Evolutionary conservation across 2,113 vertebrate species (phyloP).

Genomic region (Mohoua ochrocephala): DNA sequence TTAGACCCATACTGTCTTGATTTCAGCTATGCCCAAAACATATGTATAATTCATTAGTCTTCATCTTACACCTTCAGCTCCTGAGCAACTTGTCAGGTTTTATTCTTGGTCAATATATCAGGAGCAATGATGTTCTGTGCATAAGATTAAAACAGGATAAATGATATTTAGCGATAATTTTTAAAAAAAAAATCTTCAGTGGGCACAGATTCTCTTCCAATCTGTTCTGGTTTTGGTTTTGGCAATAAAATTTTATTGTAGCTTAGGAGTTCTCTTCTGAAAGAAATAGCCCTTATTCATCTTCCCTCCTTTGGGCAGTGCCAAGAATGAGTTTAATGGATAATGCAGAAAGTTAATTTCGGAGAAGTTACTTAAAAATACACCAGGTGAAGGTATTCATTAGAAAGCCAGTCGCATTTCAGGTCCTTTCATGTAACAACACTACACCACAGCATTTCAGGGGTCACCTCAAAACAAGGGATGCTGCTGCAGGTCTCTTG

Average conservation of each 20-base stretch:
- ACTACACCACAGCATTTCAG: neutral
- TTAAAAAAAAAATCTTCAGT: neutral
- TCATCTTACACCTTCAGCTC: neutral
- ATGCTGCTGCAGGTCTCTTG: neutral
- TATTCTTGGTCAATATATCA: slow-evolving; percentile 43
- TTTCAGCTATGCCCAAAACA: neutral
- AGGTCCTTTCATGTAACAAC: neutral
- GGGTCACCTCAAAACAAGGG: neutral
- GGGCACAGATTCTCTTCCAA: slow-evolving; percentile 26
- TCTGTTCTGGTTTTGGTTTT: slow-evolving; percentile 12
- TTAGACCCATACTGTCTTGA: neutral
- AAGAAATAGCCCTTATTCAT: neutral
- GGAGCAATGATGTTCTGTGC: neutral
- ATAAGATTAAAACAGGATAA: slow-evolving; percentile 13
- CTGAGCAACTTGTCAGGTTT: slow-evolving; percentile 11
- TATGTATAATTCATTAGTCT: neutral
- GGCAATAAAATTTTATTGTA: slow-evolving; percentile 14
- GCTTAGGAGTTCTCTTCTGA: neutral
- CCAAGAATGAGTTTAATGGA: neutral
- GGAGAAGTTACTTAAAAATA: neutral
- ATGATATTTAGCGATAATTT: slow-evolving; percentile 13
- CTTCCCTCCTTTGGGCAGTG: neutral
- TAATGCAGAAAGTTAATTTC: neutral
- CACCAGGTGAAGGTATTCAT: neutral
- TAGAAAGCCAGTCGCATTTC: neutral